phyloP scores from a whole-genome alignment of 2,888 invertebrate species.

The Oasisia sp. region DNA sequence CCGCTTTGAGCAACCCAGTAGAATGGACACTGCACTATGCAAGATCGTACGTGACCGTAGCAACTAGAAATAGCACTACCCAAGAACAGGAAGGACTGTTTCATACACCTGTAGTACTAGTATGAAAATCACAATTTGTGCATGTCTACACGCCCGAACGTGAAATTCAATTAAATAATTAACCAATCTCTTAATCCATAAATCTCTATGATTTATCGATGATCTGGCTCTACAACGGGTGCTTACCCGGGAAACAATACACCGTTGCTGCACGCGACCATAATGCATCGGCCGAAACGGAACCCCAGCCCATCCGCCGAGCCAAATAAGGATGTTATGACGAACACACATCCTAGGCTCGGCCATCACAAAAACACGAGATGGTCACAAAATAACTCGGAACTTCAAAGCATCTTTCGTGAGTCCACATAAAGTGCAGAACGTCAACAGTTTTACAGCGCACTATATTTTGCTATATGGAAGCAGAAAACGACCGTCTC shows the following conservation, averaged over 20 bases:
- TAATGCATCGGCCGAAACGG: neutral
- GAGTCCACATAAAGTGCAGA: neutral
- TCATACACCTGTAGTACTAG: too few relatives aligned
- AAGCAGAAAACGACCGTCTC: neutral
- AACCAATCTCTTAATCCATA: neutral
- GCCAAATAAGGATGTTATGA: neutral
- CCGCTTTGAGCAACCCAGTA: too few relatives aligned
- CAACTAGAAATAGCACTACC: too few relatives aligned
- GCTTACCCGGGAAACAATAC: neutral
- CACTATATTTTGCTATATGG: neutral
- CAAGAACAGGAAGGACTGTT: too few relatives aligned
- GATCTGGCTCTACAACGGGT: neutral
- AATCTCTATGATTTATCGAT: neutral
- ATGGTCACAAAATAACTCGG: neutral
- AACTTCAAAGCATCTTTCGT: neutral
- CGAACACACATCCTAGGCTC: neutral
- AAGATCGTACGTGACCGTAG: too few relatives aligned
- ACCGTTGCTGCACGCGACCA: neutral
- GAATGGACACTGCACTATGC: too few relatives aligned
- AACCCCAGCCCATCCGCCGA: neutral
- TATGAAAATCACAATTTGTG: neutral
- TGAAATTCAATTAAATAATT: neutral
- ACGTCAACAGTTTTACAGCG: neutral
- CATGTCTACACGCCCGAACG: neutral
- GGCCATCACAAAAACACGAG: neutral